These are phyloP conservation scores for Clarias macrocephalus DNA, from an alignment of 2,113 vertebrate species.

Conservation along the genomic window DNA sequence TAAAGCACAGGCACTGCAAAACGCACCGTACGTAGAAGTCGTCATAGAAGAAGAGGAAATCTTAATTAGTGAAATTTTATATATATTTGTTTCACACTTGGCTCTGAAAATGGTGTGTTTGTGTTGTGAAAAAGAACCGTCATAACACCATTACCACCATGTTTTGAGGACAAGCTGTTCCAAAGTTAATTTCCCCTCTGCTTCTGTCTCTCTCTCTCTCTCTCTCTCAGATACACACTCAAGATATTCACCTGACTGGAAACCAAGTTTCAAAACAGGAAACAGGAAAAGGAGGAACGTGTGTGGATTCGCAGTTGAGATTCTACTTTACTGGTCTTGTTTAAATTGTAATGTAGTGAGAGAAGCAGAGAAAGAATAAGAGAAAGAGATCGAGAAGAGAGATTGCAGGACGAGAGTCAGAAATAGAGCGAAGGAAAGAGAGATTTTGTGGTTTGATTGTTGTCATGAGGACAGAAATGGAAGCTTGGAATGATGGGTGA, in stretches of 20 bases:
- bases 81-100: neutral
- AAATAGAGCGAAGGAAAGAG: neutral
- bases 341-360: neutral
- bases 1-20: neutral
- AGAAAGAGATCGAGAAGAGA: neutral
- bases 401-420: neutral
- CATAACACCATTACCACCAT: neutral
- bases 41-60: no score
- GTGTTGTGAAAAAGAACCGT: no score
- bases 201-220: neutral
- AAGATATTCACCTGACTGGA: constrained; percentile 32
- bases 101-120: neutral
- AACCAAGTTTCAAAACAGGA: constrained; percentile 43
- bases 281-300: constrained; percentile 39
- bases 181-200: constrained; percentile 6
- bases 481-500: neutral
- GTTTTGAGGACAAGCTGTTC: neutral
- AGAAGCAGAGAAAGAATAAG: neutral
- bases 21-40: neutral
- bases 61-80: no score
- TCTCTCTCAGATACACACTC: neutral
- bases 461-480: neutral
- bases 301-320: neutral
- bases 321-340: constrained; percentile 10
- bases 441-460: no score